phyloP scores from a whole-genome alignment of 2,888 invertebrate species.

The Drosophila incognita region DNA sequence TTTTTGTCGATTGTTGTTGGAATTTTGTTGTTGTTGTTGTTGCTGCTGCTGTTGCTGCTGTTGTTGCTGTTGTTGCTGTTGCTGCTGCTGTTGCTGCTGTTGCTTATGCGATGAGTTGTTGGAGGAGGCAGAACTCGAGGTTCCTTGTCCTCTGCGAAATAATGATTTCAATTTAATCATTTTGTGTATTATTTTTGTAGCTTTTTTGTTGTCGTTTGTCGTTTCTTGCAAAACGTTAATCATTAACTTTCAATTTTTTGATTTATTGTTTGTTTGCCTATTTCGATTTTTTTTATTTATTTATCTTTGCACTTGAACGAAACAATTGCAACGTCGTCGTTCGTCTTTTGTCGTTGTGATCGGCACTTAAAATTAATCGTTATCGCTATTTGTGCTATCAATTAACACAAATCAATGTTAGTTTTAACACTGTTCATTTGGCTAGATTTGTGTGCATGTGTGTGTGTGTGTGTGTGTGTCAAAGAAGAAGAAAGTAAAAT shows the following conservation, averaged over 20 bases:
- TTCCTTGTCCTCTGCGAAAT: constrained; percentile 94
- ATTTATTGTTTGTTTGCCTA: constrained; percentile 8
- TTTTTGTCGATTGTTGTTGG: constrained; percentile 80
- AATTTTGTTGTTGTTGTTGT: constrained; percentile 32
- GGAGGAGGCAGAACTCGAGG: constrained; percentile 83
- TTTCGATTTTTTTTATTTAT: constrained; percentile 3
- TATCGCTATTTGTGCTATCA: constrained; percentile 39
- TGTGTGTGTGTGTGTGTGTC: not conserved
- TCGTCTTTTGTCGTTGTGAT: constrained; percentile 37
- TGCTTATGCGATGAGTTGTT: constrained; percentile 71
- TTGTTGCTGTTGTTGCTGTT: constrained; percentile 61
- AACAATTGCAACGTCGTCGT: constrained; percentile 41
- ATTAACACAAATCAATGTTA: constrained; percentile 43
- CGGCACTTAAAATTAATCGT: constrained; percentile 53
- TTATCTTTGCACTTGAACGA: constrained; percentile 30
- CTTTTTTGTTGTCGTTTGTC: constrained; percentile 19
- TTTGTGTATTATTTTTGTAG: constrained; percentile 76
- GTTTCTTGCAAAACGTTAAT: constrained; percentile 67
- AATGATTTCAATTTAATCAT: constrained; percentile 97
- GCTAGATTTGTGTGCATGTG: constrained; percentile 1
- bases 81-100: constrained; percentile 34
- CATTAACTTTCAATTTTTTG: constrained; percentile 56
- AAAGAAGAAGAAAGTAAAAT: constrained; percentile 55
- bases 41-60: constrained; percentile 58
- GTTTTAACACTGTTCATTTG: constrained; percentile 25